A percentile compares a stretch with the other conserved stretches of the same genome.
phyloP scores from a whole-genome alignment of 2,113 vertebrate species.

The Gopherus evgoodei region DNA sequence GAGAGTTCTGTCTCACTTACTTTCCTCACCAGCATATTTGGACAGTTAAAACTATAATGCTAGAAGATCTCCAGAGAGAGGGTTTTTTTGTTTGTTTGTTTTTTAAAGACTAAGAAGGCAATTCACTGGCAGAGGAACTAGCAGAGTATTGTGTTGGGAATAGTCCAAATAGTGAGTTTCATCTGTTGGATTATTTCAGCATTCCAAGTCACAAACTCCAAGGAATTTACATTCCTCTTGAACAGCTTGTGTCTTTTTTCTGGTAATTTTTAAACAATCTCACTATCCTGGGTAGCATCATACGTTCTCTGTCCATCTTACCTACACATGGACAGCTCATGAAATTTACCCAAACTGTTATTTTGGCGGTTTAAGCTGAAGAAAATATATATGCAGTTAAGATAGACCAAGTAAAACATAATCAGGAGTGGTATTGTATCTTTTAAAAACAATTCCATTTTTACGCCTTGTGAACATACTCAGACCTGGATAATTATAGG shows the following conservation, averaged over 20 bases:
- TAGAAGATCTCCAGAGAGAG: neutral
- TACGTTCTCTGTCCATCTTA: neutral
- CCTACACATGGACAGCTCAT: rapidly evolving
- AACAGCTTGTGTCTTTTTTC: neutral
- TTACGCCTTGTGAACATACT: too few relatives aligned
- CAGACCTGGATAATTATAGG: too few relatives aligned
- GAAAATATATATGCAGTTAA: neutral
- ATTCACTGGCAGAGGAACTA: neutral
- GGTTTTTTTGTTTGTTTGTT: neutral
- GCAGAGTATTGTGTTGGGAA: neutral
- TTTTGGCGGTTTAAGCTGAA: neutral
- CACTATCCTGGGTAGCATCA: neutral
- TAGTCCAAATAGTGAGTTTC: neutral
- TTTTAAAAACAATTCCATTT: neutral
- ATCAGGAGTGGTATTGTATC: neutral
- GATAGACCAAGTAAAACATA: neutral
- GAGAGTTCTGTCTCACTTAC: neutral
- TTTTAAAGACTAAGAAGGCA: neutral
- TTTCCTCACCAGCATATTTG: neutral
- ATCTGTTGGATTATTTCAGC: too few relatives aligned
- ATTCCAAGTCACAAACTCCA: neutral
- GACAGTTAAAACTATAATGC: neutral
- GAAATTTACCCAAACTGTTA: rapidly evolving
- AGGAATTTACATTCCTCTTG: neutral
- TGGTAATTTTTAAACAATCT: neutral